Conservation (phyloP, 2,888 invertebrate species). For the Hofmannophila pseudospretella region DNA sequence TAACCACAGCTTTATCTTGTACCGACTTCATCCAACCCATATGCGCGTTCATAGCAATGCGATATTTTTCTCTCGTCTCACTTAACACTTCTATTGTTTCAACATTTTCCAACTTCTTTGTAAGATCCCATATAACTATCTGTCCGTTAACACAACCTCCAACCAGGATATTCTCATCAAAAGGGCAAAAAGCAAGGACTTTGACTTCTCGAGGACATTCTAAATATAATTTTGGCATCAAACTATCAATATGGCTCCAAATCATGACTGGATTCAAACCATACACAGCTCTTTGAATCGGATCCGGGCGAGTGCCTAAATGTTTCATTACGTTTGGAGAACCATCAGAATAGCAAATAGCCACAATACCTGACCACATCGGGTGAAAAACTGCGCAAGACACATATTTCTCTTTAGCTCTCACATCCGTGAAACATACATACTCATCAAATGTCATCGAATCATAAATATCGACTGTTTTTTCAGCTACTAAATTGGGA, state of each 20-base stretch:
- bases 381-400: conserved; percentile 84
- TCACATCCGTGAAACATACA: conserved; percentile 82
- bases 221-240: conserved; percentile 83
- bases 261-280: conserved; percentile 82
- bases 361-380: conserved; percentile 82
- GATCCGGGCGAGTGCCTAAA: conserved; percentile 55
- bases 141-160: conserved; percentile 87
- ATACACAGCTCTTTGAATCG: conserved; percentile 76
- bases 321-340: conserved; percentile 68
- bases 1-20: conserved; percentile 75
- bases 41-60: conserved; percentile 77
- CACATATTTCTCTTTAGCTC: conserved; percentile 82
- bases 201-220: conserved; percentile 82
- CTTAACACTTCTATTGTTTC: conserved; percentile 80
- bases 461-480: conserved; percentile 43
- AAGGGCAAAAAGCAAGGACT: conserved; percentile 82
- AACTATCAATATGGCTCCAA: conserved; percentile 85
- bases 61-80: conserved; percentile 80
- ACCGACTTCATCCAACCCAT: conserved; percentile 84
- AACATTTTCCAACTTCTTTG: conserved; percentile 78
- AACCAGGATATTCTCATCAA: conserved; percentile 81
- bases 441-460: conserved; percentile 69
- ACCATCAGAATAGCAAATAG: conserved; percentile 80
- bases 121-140: conserved; percentile 84
- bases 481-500: conserved; percentile 58